Evolutionary conservation across 1,140 invertebrate genomes (phyloP).

Genomic region (Trinorchestia longiramus): DNA sequence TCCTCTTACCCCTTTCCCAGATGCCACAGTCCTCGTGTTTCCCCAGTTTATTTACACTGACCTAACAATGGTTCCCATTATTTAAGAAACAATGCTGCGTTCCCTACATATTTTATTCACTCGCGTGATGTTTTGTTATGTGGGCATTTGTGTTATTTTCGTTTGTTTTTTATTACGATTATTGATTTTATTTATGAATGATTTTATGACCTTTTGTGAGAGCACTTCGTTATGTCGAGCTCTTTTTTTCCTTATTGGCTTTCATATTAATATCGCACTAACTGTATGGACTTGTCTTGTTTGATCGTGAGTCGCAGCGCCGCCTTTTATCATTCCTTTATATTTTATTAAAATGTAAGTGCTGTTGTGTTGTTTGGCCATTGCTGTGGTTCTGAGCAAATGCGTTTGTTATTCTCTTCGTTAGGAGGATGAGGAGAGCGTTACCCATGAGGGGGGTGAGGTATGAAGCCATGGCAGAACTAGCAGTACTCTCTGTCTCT

Average conservation of each 20-base stretch:
- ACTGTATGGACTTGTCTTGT: background rate
- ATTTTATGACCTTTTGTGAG: background rate
- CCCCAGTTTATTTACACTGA: background rate
- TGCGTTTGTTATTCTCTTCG: conserved; percentile 67
- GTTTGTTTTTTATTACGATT: background rate
- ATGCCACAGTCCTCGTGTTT: background rate
- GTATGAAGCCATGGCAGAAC: conserved; percentile 63
- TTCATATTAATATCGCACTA: background rate
- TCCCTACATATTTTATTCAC: background rate
- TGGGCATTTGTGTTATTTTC: conserved; percentile 3
- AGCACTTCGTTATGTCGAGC: background rate
- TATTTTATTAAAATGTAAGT: background rate
- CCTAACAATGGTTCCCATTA: conserved; percentile 1
- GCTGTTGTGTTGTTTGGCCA: conserved; percentile 42
- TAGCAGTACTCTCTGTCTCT: conserved; percentile 48
- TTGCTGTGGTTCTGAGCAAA: conserved; percentile 64
- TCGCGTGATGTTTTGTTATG: conserved; percentile 7
- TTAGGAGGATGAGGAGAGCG: conserved; percentile 67
- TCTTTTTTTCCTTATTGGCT: background rate
- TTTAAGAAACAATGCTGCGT: background rate
- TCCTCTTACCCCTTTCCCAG: background rate
- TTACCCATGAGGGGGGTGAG: conserved; percentile 66
- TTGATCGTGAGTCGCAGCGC: background rate
- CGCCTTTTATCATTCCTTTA: background rate
- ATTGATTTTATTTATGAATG: background rate